Evolutionary conservation across 2,797 vertebrate genomes (phyloP).

Genomic region (Intellagama lesueurii): DNA sequence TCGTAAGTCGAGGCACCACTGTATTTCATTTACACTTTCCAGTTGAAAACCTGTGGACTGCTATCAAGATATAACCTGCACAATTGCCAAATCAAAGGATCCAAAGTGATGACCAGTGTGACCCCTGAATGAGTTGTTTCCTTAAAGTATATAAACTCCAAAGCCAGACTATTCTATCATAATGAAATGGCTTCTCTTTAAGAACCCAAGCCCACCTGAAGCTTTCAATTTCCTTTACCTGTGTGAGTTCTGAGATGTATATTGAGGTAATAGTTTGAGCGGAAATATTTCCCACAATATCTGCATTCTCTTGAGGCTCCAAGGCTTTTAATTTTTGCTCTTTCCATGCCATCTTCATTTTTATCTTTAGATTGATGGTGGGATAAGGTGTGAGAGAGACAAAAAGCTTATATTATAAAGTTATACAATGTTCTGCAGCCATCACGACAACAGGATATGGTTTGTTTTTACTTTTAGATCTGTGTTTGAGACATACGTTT

Average conservation of each 20-base stretch:
- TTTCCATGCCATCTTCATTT: conserved; percentile 85
- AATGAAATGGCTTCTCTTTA: not conserved
- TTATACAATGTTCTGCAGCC: conserved; percentile 6
- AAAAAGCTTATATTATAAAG: conserved; percentile 30
- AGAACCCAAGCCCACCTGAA: conserved; percentile 6
- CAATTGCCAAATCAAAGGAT: too few relatives aligned
- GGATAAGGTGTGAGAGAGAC: not conserved
- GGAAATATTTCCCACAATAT: conserved; percentile 96
- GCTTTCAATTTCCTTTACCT: conserved; percentile 81
- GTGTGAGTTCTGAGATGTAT: conserved; percentile 99
- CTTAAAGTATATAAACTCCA: not conserved
- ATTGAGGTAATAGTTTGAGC: conserved; percentile 99
- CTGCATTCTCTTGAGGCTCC: conserved; percentile 90
- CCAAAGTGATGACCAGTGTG: not conserved
- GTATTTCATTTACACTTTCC: too few relatives aligned
- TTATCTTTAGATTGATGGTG: conserved; percentile 75
- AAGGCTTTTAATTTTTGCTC: conserved; percentile 87
- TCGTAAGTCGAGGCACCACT: too few relatives aligned
- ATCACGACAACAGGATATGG: not conserved
- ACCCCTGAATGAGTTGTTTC: not conserved
- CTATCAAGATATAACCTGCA: too few relatives aligned
- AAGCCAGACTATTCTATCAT: not conserved
- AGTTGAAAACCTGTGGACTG: too few relatives aligned
- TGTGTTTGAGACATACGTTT: not conserved
- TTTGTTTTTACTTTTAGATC: not conserved